Evolutionary conservation across 2,113 vertebrate species (phyloP), one percentile per base, ranked within the genome.

Genomic region (Esox niger): DNA sequence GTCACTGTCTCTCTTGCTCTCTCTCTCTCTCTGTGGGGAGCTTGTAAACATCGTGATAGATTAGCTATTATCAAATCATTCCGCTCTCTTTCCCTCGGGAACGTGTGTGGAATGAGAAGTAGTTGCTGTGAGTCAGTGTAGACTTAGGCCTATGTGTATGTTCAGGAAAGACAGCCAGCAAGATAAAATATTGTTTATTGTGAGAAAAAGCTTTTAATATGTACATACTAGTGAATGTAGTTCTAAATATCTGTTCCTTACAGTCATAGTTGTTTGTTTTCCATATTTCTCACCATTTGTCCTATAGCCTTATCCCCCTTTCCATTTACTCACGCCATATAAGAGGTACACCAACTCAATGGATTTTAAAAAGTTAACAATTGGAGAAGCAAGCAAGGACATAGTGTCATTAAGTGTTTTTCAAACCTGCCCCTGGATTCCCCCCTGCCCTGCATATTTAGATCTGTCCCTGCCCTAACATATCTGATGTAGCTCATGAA

Each of bases 21-120:
- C 15, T 7, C 7, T 58, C 56, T 31, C 27, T 17, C 56, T 6
- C 25, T 30, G 15, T 5, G 25, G 52, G 56, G 4, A 30, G 26
- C 56, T 30, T 58, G 56, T 30, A 58, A 58, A 58, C 56, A 58
- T 58, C 56, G 30, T 29, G 13, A 29, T 27, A 58, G 56, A 58
- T 58, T 58, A 20, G 27, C 56, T 58, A 17, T 58, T 58, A 58
- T 27, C 10, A 58, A 58, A 58, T 58, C 56, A 58, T 58, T 58
- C 56, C 27, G 1, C 56, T 58, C 56, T 58, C 56, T 58, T 10
- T 57, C 55, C 55, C 55, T 58, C 26, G 29, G 6, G 56, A 58
- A 58, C 27, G 56, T 58, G 26, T 15, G 56, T 31, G 56, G 27
- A 30, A 58, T 31, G 56, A 29, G 15, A 30, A 58, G 56, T 58